These are phyloP conservation scores for Elachura formosa DNA, from an alignment of 2,113 vertebrate species.

Conservation along the genomic window DNA sequence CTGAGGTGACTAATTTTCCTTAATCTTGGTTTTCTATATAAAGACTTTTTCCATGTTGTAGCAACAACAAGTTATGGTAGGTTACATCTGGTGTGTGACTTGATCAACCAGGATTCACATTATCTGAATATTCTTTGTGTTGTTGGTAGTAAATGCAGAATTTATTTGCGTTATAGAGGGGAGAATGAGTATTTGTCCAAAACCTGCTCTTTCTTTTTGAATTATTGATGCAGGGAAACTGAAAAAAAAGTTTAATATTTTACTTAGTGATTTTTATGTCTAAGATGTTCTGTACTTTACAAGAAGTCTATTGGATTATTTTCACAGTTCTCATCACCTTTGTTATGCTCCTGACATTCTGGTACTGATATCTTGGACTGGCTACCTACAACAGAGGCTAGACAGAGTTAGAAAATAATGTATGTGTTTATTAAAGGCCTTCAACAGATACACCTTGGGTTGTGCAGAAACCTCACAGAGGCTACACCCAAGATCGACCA, in stretches of 20 bases:
- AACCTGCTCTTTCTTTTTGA: neutral
- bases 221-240: neutral
- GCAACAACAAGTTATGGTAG: neutral
- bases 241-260: neutral
- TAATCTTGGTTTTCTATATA: neutral
- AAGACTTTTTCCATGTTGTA: neutral
- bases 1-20: neutral
- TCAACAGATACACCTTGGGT: neutral
- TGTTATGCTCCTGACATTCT: neutral
- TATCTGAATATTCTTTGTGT: neutral
- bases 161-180: neutral
- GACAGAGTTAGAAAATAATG: neutral
- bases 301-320: neutral
- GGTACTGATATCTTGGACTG: neutral
- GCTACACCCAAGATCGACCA: too few species aligned
- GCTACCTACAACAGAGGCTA: neutral
- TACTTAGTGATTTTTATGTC: neutral
- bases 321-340: neutral
- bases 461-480: neutral
- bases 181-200: neutral
- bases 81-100: neutral
- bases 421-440: neutral
- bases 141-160: neutral
- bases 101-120: neutral
- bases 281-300: neutral